phyloP scores from a whole-genome alignment of 2,888 invertebrate species.

The Teinopalpus imperialis region DNA sequence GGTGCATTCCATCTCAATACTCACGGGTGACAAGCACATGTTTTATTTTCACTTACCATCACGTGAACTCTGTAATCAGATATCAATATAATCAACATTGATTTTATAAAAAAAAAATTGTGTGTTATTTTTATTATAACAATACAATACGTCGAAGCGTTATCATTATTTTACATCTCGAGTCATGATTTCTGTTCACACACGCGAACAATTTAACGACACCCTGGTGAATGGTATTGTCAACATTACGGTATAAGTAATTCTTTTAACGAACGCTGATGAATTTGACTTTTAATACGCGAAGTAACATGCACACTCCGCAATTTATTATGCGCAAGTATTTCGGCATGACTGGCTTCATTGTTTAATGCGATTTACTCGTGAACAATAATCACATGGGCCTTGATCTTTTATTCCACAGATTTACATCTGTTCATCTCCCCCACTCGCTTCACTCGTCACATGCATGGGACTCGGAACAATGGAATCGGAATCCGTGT shows the following conservation, averaged over 20 bases:
- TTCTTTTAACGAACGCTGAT: conserved; percentile 31
- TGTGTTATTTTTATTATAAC: too few species aligned
- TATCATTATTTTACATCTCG: too few species aligned
- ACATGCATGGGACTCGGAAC: conserved; percentile 39
- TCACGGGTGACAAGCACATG: too few species aligned
- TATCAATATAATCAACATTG: too few species aligned
- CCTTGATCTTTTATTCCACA: conserved; percentile 43
- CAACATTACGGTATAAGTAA: conserved; percentile 26
- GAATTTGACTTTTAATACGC: conserved; percentile 7
- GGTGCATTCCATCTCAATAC: too few species aligned
- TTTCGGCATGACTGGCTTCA: conserved; percentile 37
- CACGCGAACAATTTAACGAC: neutral
- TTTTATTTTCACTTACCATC: too few species aligned
- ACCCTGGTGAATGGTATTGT: neutral
- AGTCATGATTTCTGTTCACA: neutral
- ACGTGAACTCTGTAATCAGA: too few species aligned
- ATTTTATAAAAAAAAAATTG: too few species aligned
- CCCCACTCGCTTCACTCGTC: conserved; percentile 32
- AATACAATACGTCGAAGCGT: too few species aligned
- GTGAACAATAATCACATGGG: conserved; percentile 38
- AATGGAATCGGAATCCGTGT: conserved; percentile 49
- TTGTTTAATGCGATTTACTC: conserved; percentile 44
- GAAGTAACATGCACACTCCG: neutral
- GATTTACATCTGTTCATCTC: conserved; percentile 46
- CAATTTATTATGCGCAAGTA: conserved; percentile 33